Percentiles rank a stretch among this genome's conserved stretches.
phyloP scores from a whole-genome alignment of 2,888 invertebrate genomes.

The Dolichomitus sp. region DNA sequence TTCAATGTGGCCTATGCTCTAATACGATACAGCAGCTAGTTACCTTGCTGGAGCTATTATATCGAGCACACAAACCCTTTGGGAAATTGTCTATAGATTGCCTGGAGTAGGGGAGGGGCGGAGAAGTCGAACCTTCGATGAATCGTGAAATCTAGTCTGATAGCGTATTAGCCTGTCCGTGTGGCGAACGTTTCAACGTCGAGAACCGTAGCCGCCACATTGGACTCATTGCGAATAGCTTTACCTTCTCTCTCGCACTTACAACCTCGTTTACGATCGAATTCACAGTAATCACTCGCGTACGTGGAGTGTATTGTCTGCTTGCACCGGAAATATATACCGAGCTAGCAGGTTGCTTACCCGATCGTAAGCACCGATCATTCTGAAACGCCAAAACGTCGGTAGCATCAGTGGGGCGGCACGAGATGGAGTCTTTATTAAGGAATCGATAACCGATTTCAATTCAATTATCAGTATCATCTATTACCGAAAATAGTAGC shows the following conservation, averaged over 20 bases:
- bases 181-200: constrained; percentile 28
- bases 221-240: constrained; percentile 49
- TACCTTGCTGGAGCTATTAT: constrained; percentile 81
- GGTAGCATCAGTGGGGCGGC: neutral
- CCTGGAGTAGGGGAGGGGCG: constrained; percentile 55
- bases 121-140: constrained; percentile 79
- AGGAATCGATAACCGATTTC: neutral
- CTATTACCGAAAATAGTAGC: constrained; percentile 10
- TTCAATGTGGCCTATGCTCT: constrained; percentile 53
- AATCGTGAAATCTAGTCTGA: constrained; percentile 84
- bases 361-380: neutral
- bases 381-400: neutral
- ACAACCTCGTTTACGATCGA: constrained; percentile 49
- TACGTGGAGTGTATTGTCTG: constrained; percentile 7
- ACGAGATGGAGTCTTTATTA: neutral
- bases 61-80: constrained; percentile 81
- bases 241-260: constrained; percentile 27
- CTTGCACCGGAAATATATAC: constrained; percentile 6
- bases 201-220: constrained; percentile 35
- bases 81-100: constrained; percentile 83
- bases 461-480: neutral
- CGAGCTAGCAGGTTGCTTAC: constrained; percentile 9
- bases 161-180: constrained; percentile 76
- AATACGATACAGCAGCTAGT: constrained; percentile 79
- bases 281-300: constrained; percentile 14